Evolutionary conservation across 2,797 vertebrate genomes (phyloP), one percentile per base, ranked within the genome.

Genomic region (Bradypodion ventrale): DNA sequence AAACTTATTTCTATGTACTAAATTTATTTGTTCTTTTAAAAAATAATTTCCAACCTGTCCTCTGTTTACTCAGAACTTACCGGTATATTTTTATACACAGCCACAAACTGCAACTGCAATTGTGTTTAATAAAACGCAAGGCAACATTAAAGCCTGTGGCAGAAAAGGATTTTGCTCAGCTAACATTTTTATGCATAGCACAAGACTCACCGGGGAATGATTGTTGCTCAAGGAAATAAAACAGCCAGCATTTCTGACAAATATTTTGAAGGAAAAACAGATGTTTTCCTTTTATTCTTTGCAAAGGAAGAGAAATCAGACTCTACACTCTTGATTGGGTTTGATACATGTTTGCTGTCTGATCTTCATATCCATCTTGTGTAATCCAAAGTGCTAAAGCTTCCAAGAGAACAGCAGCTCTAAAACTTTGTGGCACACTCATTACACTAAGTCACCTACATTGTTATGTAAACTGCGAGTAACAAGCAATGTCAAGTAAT

Each of bases 211-310:
- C 87, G 1, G 83, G 88, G 89, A 90, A 92, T 89, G 66, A 59
- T 77, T 72, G 78, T 72, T 85, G 75, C 87, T 73, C 84, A 77
- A 92, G 86, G 75, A 62, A 92, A 79, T 0, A 0, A 88, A 89
- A 85, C 63, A 82, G 86, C 84, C 73, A 70, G 69, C 23, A 78
- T 7, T 74, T 87, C 87, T 66, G 82, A 88, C 75, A 92, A 93
- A 87, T 89, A 90, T 87, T 93, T 88, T 70, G 88, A 89, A 70
- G 89, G 85, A 90, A 88, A 92, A 65, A 80, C 1, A 3, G 85
- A 88, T 75, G 82, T 79, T 92, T 70, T 84, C 68, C 83, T 89
- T 89, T 84, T 83, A 80, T 85, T 85, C 88, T 65, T 63, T 68
- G 73, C 56, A 85, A 91, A 91, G 76, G n/a, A n/a, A 75, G 32